These are phyloP conservation scores for Machimus rusticus DNA, from an alignment of 2,888 invertebrate genomes.

Conservation along the genomic window DNA sequence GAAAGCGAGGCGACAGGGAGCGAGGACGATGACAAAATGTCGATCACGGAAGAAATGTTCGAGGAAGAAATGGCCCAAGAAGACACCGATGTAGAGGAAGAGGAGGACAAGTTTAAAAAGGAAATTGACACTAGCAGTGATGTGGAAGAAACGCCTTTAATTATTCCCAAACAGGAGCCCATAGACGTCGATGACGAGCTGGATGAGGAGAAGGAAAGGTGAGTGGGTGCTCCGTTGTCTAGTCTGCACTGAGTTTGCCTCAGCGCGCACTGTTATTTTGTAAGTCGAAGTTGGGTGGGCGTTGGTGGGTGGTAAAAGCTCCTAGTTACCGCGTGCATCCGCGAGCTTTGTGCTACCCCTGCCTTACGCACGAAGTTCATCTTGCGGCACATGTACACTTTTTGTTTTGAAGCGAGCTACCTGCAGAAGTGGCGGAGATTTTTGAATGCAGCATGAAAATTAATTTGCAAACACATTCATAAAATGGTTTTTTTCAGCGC, in stretches of 20 bases:
- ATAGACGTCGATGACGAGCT: conserved; percentile 59
- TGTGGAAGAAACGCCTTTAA: conserved; percentile 49
- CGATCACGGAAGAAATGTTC: conserved; percentile 45
- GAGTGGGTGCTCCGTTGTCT: not conserved
- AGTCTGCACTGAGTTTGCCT: not conserved
- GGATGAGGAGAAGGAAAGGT: conserved; percentile 35
- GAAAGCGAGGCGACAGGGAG: conserved; percentile 9
- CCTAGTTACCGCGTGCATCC: too few species aligned
- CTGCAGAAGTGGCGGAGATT: not conserved
- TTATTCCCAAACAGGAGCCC: conserved; percentile 60
- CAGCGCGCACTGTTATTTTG: not conserved
- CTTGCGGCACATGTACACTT: not conserved
- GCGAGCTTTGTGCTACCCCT: not conserved
- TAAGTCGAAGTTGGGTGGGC: not conserved
- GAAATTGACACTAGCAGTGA: conserved; percentile 48
- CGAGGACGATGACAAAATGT: conserved; percentile 33
- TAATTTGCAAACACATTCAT: too few species aligned
- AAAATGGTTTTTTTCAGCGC: too few species aligned
- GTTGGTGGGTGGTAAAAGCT: not conserved
- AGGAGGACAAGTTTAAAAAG: conserved; percentile 36
- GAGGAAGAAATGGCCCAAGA: conserved; percentile 41
- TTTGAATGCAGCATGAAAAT: not conserved
- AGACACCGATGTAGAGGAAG: conserved; percentile 28
- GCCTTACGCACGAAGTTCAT: not conserved
- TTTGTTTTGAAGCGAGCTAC: not conserved